These are phyloP conservation scores for Coluber constrictor DNA, from an alignment of 2,797 vertebrate species.

Conservation along the genomic window DNA sequence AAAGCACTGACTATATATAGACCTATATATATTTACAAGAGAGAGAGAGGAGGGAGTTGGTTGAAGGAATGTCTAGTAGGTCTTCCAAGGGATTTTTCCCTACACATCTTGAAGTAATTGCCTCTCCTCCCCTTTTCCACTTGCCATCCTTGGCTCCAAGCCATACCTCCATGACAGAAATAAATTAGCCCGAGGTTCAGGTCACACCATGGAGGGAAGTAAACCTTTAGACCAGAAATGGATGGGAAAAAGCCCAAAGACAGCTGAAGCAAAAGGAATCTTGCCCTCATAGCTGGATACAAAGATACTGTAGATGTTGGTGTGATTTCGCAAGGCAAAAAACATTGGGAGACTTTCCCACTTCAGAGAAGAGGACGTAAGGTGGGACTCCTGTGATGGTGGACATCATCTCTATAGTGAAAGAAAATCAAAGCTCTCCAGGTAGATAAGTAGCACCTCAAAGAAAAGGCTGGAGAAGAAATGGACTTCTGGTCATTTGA, in stretches of 20 bases:
- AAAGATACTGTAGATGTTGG: not conserved
- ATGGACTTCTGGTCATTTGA: not conserved
- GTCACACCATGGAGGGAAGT: constrained; percentile 75
- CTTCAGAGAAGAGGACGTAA: not conserved
- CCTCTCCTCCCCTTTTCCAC: constrained; percentile 41
- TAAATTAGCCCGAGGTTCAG: constrained; percentile 74
- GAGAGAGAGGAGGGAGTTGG: constrained; percentile 4
- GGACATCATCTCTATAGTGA: not conserved
- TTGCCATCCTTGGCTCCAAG: constrained; percentile 54
- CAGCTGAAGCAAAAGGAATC: constrained; percentile 69
- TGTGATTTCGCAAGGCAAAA: not conserved
- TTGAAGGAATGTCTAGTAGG: constrained; percentile 46
- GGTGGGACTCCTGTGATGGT: too few species aligned
- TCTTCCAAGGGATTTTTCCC: constrained; percentile 42
- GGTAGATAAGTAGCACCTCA: not conserved
- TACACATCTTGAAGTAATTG: constrained; percentile 60
- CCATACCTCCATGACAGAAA: constrained; percentile 73
- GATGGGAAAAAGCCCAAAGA: constrained; percentile 59
- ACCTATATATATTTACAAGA: constrained; percentile 13
- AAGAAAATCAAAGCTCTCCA: not conserved
- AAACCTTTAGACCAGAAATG: constrained; percentile 66
- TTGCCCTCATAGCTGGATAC: constrained; percentile 56
- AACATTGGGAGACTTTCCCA: not conserved
- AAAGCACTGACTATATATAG: constrained; percentile 60
- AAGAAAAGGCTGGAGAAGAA: not conserved